Conservation (phyloP, 2,113 vertebrate species). For the Nothocercus julius region DNA sequence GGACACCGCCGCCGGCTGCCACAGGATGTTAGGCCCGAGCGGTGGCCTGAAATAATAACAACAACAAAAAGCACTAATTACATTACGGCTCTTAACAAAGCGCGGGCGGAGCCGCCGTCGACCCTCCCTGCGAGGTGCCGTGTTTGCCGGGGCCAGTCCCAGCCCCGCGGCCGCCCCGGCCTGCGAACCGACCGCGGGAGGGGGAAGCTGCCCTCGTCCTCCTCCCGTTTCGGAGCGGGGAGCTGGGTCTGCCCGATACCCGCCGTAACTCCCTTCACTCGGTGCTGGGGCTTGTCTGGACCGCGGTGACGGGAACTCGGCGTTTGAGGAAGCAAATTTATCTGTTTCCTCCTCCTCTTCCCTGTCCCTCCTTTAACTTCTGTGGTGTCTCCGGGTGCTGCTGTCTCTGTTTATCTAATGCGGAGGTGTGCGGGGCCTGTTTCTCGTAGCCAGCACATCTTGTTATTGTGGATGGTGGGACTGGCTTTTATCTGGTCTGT, state of each 20-base stretch:
- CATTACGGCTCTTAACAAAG: background rate
- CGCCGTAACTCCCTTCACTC: background rate
- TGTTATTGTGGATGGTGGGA: background rate
- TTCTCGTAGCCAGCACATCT: background rate
- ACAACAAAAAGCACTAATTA: background rate
- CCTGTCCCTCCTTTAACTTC: background rate
- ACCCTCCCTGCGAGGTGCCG: no score
- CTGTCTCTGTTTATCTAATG: background rate
- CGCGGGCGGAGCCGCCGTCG: no score
- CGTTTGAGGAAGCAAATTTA: background rate
- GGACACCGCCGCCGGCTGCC: background rate
- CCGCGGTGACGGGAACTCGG: background rate
- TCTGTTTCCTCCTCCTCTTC: background rate
- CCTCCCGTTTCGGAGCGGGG: background rate
- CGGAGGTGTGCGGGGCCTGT: background rate
- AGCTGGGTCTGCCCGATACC: background rate
- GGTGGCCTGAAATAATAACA: background rate
- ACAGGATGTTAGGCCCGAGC: background rate
- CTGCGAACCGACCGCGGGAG: no score
- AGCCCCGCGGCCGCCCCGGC: no score
- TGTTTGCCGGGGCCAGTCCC: no score
- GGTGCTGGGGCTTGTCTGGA: background rate
- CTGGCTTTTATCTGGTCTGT: background rate
- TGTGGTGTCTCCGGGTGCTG: background rate
- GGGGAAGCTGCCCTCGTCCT: background rate